Evolutionary conservation across 2,797 vertebrate species (phyloP), one percentile per base, ranked within the genome.

Genomic region (Perdix hodgsoniae): DNA sequence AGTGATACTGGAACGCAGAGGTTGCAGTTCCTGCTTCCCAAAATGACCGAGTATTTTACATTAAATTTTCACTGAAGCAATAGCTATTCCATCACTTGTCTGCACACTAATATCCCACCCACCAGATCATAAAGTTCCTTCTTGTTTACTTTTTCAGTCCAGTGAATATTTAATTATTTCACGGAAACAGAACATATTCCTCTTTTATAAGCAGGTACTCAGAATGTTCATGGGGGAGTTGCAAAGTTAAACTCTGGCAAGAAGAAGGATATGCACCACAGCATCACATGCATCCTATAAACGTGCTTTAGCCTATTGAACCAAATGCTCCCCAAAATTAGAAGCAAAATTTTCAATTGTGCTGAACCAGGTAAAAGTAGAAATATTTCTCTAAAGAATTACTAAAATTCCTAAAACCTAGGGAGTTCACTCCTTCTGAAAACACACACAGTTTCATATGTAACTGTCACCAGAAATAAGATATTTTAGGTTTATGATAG

Each of bases 161-260:
- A 86, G 61, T 49, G 45, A 57, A 37, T 72, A 80, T 81, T 75
- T 91, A 88, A 88, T 91, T 93, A 94, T 75, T 85, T 81, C n/a
- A 69, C 13, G 10, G 29, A 39, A 69, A 76, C 8, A 70, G 54
- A 86, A 61, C 23, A 63, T 23, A 70, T 39, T 72, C 49, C 35
- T 84, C 45, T 40, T 19, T 72, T 79, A 61, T 35, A 64, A 93
- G 44, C 15, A 47, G 24, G 44, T 57, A 24, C 54, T 86, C 54
- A 26, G 29, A 74, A 50, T 6, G 78, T 59, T 72, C 74, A 61
- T 13, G 29, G 26, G 74, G 15, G 40, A 90, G 33, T 54, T 60
- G 52, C 3, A 9, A 27, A 90, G 40, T 15, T 17, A 86, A 44
- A 61, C 9, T 57, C 22, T 4, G 2, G 57, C 54, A 86, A 37